Base-by-base conservation (phyloP, 2,888 invertebrate genomes). In the Mimas tiliae region DNA sequence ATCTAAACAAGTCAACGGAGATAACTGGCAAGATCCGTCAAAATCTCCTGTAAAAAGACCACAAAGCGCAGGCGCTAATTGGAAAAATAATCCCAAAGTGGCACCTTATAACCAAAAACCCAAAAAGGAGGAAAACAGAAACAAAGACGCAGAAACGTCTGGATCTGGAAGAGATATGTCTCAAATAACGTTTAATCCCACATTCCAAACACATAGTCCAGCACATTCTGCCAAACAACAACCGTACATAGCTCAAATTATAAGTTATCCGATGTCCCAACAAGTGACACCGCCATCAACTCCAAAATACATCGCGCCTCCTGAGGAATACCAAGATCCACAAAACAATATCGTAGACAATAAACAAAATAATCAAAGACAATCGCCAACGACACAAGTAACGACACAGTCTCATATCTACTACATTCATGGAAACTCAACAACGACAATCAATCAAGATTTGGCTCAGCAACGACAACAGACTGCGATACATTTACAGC, bases 151-250 rank as follows among this genome's bases (percentile, higher is more conserved):
- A 45, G 84, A 87, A n/a, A 67, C 71, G 12, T 77, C 80, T 47
- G 84, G 79, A 14, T 79, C 85, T 51, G 83, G 81, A 69, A 89
- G 85, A 73, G 93, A 94, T 62, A 76, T 87, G 63, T 93, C 93
- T 1, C 94, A 94, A 74, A 90, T 94, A 62, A 94, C 93, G 1
- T 93, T 85, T 71, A 94, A 94, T 70, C 94, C 94, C 66, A 93
- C 94, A 90, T 94, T 94, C 91, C 94, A 94, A 82, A 92, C 90
- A 1, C 93, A 93, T 74, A 94, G 94, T 77, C 94, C 94, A 50
- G 91, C 93, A 12, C 93, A 93, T 73, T 84, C 88, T 0, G 82
- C 86, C 0, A 92, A 92, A 71, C 90, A 90, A 65, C 90, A 90
- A 65, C 94, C 94, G 14, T 94, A 93, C 70, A 94, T 93, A 74